phyloP scores from a whole-genome alignment of 2,888 invertebrate species.

The Xanthia icteritia region DNA sequence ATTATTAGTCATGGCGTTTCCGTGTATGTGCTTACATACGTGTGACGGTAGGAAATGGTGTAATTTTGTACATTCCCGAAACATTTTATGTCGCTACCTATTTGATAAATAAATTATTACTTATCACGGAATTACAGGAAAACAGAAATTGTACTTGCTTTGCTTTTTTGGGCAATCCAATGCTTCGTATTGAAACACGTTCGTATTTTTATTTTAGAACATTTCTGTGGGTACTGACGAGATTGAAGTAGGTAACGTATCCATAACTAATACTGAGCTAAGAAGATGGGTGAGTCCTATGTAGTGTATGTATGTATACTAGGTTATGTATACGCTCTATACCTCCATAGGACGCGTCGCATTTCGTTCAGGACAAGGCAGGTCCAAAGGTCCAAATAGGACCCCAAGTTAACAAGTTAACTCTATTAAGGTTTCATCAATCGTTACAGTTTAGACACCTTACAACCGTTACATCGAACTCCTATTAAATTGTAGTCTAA shows the following conservation, averaged over 20 bases:
- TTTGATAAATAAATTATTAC: neutral
- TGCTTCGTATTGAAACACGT: neutral
- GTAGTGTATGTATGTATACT: too few relatives aligned
- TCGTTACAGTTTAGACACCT: neutral
- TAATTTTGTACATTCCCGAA: conserved; percentile 5
- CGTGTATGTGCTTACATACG: conserved; percentile 10
- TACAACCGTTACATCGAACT: conserved; percentile 17
- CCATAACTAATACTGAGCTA: neutral
- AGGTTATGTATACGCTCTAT: too few relatives aligned
- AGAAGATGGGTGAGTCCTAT: neutral
- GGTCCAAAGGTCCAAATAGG: neutral
- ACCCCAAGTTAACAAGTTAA: neutral
- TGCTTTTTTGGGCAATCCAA: neutral
- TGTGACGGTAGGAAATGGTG: neutral
- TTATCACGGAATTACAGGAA: neutral
- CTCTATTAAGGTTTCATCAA: neutral
- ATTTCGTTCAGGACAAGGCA: neutral
- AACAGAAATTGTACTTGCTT: neutral
- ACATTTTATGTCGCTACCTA: neutral
- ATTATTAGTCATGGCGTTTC: conserved; percentile 51
- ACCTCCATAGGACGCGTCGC: neutral
- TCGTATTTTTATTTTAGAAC: neutral
- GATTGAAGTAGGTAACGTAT: neutral
- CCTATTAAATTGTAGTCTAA: conserved; percentile 66
- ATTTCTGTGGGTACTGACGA: too few relatives aligned